phyloP scores from a whole-genome alignment of 35 echinoderm and acorn worm species.

The Ophioderma brevispina region DNA sequence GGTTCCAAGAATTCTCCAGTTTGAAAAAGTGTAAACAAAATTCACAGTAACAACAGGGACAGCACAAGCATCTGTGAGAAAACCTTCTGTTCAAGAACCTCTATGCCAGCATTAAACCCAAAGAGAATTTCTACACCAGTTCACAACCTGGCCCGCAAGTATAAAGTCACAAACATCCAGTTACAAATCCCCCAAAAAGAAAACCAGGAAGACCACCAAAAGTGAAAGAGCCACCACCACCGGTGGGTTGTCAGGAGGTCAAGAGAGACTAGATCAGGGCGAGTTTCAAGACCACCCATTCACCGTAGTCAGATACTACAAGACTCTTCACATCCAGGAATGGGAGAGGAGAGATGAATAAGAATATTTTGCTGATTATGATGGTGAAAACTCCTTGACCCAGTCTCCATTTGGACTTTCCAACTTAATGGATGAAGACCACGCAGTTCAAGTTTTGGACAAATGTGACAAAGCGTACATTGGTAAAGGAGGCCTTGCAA shows the following conservation, averaged over 20 bases:
- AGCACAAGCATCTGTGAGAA: too few relatives aligned
- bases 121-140: not conserved
- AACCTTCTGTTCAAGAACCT: too few relatives aligned
- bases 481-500: constrained; percentile 57
- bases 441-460: constrained; percentile 57
- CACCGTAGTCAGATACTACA: constrained; percentile 81
- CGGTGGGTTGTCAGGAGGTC: constrained; percentile 47
- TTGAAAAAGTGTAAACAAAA: constrained; percentile 4
- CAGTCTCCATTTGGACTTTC: not conserved
- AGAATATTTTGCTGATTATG: constrained; percentile 52
- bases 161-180: not conserved
- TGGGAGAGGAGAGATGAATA: constrained; percentile 48
- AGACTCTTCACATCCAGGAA: constrained; percentile 32
- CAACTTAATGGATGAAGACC: constrained; percentile 8
- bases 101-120: too few relatives aligned
- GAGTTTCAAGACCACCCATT: constrained; percentile 80
- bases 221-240: constrained; percentile 4
- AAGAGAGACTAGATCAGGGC: constrained; percentile 80
- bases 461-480: constrained; percentile 80
- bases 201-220: constrained; percentile 1
- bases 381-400: constrained; percentile 27
- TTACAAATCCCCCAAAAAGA: not conserved
- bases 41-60: not conserved
- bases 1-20: constrained; percentile 68
- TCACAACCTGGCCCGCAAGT: not conserved